Evolutionary conservation across 2,113 vertebrate species (phyloP).

Genomic region (Scopus umbretta): DNA sequence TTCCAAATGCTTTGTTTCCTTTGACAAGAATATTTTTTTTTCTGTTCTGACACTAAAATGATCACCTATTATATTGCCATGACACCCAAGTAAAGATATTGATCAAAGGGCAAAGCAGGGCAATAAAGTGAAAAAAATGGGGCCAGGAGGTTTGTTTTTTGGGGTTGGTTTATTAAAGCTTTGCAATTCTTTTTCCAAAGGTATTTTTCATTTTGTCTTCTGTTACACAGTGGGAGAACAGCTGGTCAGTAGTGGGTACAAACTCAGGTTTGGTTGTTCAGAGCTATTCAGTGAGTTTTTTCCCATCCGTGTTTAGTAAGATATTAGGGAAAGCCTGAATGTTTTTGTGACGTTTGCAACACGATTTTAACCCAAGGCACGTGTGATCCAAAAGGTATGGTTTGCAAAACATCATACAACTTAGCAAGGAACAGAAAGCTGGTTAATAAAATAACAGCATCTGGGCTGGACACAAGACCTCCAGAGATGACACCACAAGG

Average conservation of each 20-base stretch:
- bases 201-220: slow-evolving; percentile 50
- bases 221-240: background rate
- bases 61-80: slow-evolving; percentile 52
- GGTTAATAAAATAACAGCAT: background rate
- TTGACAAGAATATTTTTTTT: slow-evolving; percentile 17
- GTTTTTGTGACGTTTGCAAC: background rate
- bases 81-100: slow-evolving; percentile 47
- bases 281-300: background rate
- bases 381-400: background rate
- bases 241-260: background rate
- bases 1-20: slow-evolving; percentile 53
- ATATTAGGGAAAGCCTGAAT: background rate
- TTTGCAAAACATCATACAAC: background rate
- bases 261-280: background rate
- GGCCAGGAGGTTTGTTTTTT: slow-evolving; percentile 9
- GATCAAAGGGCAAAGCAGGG: slow-evolving; percentile 54
- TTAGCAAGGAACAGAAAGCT: background rate
- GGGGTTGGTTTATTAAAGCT: slow-evolving; percentile 26
- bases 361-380: background rate
- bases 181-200: slow-evolving; percentile 4
- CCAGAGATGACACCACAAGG: rapidly evolving
- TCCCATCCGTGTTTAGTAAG: background rate
- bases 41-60: slow-evolving; percentile 53
- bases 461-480: background rate
- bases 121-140: slow-evolving; percentile 28